phyloP scores from a whole-genome alignment of 2,888 invertebrate species.

The Notodonta dromedarius region DNA sequence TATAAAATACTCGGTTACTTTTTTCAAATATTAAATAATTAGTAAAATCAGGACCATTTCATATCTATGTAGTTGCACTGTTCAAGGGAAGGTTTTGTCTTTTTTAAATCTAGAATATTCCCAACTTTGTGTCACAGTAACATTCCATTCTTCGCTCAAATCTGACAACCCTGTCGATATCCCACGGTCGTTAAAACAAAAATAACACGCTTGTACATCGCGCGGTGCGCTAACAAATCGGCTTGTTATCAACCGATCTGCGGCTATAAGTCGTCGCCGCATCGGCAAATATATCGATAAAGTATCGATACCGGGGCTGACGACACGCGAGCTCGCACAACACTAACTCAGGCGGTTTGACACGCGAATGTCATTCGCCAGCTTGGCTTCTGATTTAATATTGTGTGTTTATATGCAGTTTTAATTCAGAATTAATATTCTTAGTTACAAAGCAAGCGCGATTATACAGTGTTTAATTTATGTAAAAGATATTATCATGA shows the following conservation, averaged over 20 bases:
- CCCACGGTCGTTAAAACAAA: slow-evolving; percentile 52
- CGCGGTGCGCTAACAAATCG: slow-evolving; percentile 70
- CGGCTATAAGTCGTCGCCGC: slow-evolving; percentile 71
- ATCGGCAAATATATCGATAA: slow-evolving; percentile 73
- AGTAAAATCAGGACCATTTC: no score
- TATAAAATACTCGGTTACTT: no score
- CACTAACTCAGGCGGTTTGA: slow-evolving; percentile 61
- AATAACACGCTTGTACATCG: slow-evolving; percentile 49
- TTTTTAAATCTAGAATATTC: not conserved
- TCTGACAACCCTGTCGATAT: slow-evolving; percentile 43
- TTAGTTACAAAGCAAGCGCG: slow-evolving; percentile 13
- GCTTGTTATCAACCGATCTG: slow-evolving; percentile 73
- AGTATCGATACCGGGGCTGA: slow-evolving; percentile 62
- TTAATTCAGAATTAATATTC: slow-evolving; percentile 11
- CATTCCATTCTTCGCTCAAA: not conserved
- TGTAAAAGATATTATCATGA: not conserved
- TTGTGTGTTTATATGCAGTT: slow-evolving; percentile 19
- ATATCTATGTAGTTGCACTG: no score
- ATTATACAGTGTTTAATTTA: not conserved
- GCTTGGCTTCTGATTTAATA: slow-evolving; percentile 43
- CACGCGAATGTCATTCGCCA: slow-evolving; percentile 47
- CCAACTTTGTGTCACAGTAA: not conserved
- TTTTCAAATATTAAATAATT: no score
- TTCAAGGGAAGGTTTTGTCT: no score
- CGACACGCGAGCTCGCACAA: slow-evolving; percentile 58